Evolutionary conservation across 2,113 vertebrate genomes (phyloP).

Genomic region (Indri indri): DNA sequence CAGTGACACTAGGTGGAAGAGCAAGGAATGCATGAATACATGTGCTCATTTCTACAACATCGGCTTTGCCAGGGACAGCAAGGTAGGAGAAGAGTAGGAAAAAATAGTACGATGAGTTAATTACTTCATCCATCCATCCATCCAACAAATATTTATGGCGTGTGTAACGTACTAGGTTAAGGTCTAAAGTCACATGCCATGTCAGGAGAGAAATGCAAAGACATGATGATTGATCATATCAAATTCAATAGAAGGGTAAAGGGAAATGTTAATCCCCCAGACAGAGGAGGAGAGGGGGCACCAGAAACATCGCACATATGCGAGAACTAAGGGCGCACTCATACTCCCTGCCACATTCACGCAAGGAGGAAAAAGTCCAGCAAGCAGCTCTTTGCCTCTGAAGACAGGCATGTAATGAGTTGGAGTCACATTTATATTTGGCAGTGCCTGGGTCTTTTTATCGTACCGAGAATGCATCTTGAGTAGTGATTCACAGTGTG

Average conservation of each 20-base stretch:
- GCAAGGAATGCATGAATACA: background rate
- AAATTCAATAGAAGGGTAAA: background rate
- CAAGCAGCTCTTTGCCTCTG: rapidly evolving
- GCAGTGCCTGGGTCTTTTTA: background rate
- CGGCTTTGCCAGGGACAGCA: background rate
- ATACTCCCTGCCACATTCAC: background rate
- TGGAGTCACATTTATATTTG: background rate
- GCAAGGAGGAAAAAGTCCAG: background rate
- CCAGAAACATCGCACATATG: rapidly evolving
- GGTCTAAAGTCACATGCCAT: background rate
- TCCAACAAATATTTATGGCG: background rate
- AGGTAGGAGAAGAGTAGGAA: background rate
- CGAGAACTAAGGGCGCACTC: background rate
- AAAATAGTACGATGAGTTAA: background rate
- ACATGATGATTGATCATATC: rapidly evolving
- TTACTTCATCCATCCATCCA: background rate
- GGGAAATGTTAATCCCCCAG: background rate
- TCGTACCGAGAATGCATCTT: background rate
- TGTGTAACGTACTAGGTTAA: background rate
- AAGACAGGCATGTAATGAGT: background rate
- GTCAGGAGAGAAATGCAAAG: background rate
- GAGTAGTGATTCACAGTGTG: background rate
- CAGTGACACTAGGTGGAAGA: background rate
- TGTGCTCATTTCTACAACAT: background rate
- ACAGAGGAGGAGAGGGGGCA: too few relatives aligned